Evolutionary conservation across 2,797 vertebrate genomes (phyloP).

Genomic region (Hydrophis major): DNA sequence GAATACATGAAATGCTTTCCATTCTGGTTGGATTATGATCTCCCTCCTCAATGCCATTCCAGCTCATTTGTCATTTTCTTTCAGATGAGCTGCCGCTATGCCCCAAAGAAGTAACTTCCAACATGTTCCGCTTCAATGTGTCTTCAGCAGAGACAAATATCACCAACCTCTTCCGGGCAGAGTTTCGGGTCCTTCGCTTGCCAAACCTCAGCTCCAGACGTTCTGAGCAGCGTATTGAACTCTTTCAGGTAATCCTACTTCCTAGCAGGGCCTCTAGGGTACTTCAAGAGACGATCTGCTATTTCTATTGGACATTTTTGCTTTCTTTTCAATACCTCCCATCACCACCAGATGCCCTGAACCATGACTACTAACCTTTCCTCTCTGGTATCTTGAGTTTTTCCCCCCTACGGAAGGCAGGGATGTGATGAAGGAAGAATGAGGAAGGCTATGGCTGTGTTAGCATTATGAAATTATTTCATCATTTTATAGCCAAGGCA

Average conservation of each 20-base stretch:
- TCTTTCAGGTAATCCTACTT: conserved; percentile 84
- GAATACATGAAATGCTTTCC: neutral
- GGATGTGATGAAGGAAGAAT: neutral
- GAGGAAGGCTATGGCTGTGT: neutral
- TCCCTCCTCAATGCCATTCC: neutral
- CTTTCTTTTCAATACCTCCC: neutral
- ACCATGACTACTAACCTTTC: neutral
- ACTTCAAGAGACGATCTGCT: neutral
- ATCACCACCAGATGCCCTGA: no score
- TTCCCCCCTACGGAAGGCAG: neutral
- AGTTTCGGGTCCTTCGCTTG: conserved; percentile 86
- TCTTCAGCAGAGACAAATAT: conserved; percentile 90
- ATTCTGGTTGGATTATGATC: neutral
- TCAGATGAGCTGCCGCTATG: conserved; percentile 89
- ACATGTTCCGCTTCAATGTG: conserved; percentile 89
- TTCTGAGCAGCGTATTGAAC: conserved; percentile 88
- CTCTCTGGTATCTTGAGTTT: no score
- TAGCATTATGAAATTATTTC: neutral
- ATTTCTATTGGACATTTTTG: neutral
- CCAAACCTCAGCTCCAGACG: conserved; percentile 86
- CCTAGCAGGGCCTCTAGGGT: neutral
- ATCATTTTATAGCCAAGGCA: neutral
- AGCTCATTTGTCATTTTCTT: conserved; percentile 40
- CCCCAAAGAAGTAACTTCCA: conserved; percentile 89
- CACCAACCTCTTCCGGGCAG: conserved; percentile 89